Evolutionary conservation across 1,140 invertebrate species (phyloP), one percentile per base, ranked within the genome.

Genomic region (Ganaspis sp.): DNA sequence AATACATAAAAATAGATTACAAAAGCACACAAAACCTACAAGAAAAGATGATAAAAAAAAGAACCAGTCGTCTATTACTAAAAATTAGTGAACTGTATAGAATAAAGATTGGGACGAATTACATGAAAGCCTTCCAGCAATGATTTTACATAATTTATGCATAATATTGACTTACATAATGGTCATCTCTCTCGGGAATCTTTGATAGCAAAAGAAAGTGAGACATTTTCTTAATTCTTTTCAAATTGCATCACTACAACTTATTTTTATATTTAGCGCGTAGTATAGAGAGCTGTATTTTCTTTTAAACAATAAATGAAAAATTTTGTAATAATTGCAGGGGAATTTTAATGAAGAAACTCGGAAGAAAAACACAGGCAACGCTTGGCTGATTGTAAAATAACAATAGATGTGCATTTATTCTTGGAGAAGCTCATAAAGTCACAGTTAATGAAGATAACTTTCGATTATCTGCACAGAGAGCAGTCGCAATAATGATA

Each of bases 101-200:
- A 49, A 49, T n/a, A n/a, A 40, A 40, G 4, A 40, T 9, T 40
- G 4, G 4, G 38, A 40, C 12, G 38, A 49, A 49, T 49, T 17
- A 49, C 45, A 49, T 49, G 45, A 49, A 49, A 49, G 45, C 17
- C n/a, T 45, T 45, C 12, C 4, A 8, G 21, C 9, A 26, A 12
- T 23, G 29, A 64, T 26, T 64, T 64, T 64, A 64, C 23, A 64
- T 64, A 64, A 64, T 64, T 64, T 23, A 64, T 64, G 54, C 23
- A 64, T 23, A 29, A 64, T 64, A 29, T 64, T 26, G 21, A 64
- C 21, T 23, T 64, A 64, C 54, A 12, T 64, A 64, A 64, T 64
- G 2, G 21, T 29, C 54, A 23, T 26, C 23, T 64, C 3, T 9
- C 49, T 9, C 8, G 9, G 6, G 12, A 23, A 64, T 64, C 9